Conservation (phyloP, 2,113 vertebrate species). For the Myrmecophaga tridactyla region DNA sequence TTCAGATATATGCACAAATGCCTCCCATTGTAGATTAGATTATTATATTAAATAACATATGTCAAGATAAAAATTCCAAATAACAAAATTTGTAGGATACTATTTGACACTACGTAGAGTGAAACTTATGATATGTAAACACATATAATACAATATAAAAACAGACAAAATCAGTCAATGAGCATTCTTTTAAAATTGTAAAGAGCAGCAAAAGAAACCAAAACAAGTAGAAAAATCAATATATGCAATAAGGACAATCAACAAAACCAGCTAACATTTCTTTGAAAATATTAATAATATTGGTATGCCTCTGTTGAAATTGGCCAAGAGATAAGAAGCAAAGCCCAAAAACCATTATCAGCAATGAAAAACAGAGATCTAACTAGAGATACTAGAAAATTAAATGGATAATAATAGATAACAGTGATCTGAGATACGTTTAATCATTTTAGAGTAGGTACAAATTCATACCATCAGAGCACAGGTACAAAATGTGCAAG, state of each 20-base stretch:
- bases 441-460: too few relatives aligned
- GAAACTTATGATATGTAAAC: background rate
- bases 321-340: background rate
- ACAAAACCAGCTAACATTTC: background rate
- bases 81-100: background rate
- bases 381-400: background rate
- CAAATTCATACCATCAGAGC: too few relatives aligned
- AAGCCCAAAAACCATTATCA: background rate
- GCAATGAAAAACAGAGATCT: background rate
- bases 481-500: too few relatives aligned
- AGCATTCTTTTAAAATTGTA: background rate
- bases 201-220: background rate
- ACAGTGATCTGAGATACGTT: too few relatives aligned
- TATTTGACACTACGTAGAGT: background rate
- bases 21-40: background rate
- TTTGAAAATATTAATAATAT: background rate
- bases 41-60: background rate
- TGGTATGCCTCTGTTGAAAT: background rate
- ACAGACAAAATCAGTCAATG: background rate
- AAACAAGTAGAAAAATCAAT: background rate
- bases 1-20: background rate
- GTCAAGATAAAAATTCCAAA: background rate
- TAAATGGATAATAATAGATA: background rate
- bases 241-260: background rate
- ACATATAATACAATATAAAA: background rate